These are phyloP conservation scores for Delichon dasypus DNA, from an alignment of 2,797 vertebrate species.

Conservation along the genomic window DNA sequence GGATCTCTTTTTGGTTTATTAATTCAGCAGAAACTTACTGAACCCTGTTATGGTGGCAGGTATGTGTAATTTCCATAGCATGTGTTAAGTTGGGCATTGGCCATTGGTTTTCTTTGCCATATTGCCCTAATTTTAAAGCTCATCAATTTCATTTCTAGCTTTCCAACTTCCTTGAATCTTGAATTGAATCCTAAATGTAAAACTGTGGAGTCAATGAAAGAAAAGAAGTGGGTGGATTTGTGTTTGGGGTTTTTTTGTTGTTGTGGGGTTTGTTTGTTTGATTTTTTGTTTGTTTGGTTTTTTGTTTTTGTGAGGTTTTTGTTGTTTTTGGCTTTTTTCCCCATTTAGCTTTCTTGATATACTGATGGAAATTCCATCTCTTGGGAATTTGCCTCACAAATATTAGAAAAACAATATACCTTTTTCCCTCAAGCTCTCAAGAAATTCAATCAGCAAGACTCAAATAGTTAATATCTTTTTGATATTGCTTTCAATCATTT, in stretches of 20 bases:
- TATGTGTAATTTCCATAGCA: neutral
- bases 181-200: neutral
- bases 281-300: too few relatives aligned
- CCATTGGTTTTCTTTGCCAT: neutral
- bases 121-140: neutral
- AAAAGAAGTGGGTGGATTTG: neutral
- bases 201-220: neutral
- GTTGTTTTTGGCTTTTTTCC: too few relatives aligned
- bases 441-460: conserved; percentile 4
- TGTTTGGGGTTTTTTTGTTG: neutral
- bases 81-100: neutral
- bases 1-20: neutral
- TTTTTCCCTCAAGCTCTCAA: neutral
- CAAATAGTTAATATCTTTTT: conserved; percentile 13
- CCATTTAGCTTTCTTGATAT: neutral
- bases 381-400: neutral
- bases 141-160: neutral
- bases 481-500: conserved; percentile 9
- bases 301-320: too few relatives aligned
- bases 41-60: neutral
- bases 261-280: too few relatives aligned
- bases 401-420: neutral
- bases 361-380: neutral
- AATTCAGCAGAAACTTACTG: neutral
- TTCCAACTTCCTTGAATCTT: neutral